Percentiles rank a stretch among this genome's conserved stretches.
Conservation (phyloP, 2,797 vertebrate genomes). For the Hoplostethus mediterraneus region DNA sequence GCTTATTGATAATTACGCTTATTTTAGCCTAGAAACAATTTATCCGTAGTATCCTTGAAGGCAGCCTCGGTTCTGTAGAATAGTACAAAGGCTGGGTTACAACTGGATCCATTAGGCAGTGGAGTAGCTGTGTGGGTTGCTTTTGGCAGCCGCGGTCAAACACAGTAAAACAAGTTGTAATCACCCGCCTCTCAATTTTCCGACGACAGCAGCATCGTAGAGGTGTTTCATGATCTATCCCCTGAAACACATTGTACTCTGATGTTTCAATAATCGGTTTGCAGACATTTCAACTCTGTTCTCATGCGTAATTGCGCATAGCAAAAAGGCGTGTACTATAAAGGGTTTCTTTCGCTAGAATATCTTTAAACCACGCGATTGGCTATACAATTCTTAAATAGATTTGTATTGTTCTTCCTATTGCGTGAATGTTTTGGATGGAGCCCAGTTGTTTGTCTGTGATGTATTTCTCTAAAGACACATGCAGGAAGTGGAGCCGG, state of each 20-base stretch:
- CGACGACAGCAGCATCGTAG: not conserved
- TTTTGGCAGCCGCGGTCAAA: conserved; percentile 56
- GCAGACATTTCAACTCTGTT: conserved; percentile 7
- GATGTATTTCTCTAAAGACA: not conserved
- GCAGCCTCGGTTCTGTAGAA: not conserved
- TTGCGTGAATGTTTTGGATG: not conserved
- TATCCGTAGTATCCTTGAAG: not conserved
- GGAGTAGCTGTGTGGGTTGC: conserved; percentile 42
- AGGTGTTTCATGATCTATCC: not conserved
- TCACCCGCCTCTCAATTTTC: conserved; percentile 11
- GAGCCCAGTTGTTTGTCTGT: not conserved
- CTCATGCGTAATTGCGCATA: conserved; percentile 25
- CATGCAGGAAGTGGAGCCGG: not conserved
- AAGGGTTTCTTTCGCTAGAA: not conserved
- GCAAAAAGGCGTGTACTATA: conserved; percentile 37
- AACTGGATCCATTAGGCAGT: conserved; percentile 43
- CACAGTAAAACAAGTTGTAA: conserved; percentile 59
- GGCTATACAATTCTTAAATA: not conserved
- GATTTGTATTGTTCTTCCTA: too few relatives aligned
- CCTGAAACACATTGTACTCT: not conserved
- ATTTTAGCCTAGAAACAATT: not conserved
- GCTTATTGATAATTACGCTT: too few relatives aligned
- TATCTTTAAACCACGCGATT: conserved; percentile 36
- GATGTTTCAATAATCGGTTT: not conserved
- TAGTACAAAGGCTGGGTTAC: conserved; percentile 29